Evolutionary conservation across 2,888 invertebrate species (phyloP).

Genomic region (Sturmia bella): DNA sequence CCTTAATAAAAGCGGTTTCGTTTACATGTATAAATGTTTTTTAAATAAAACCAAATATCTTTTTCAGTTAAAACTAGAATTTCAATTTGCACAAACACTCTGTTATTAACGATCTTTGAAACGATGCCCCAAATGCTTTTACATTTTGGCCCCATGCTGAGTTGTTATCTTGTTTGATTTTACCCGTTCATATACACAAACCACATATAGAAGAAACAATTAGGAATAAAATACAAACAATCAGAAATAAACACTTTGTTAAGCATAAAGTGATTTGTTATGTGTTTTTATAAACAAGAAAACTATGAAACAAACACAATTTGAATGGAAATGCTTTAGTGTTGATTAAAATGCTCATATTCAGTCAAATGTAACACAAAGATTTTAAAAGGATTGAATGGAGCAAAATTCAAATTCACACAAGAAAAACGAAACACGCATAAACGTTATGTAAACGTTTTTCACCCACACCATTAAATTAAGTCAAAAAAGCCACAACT

Average conservation of each 20-base stretch:
- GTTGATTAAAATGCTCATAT: conserved; percentile 64
- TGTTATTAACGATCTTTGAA: conserved; percentile 24
- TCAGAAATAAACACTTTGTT: conserved; percentile 41
- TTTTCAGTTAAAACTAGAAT: neutral
- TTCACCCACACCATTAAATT: neutral
- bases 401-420: conserved; percentile 31
- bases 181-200: too few relatives aligned
- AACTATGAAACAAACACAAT: neutral
- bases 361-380: conserved; percentile 60
- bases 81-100: conserved; percentile 35
- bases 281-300: conserved; percentile 1
- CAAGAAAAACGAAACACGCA: neutral
- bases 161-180: neutral
- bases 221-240: conserved; percentile 22
- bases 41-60: neutral
- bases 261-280: conserved; percentile 32
- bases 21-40: too few relatives aligned
- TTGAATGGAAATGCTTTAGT: conserved; percentile 49
- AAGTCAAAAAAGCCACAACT: too few relatives aligned
- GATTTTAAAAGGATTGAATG: conserved; percentile 62
- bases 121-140: conserved; percentile 21
- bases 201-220: conserved; percentile 33
- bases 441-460: neutral
- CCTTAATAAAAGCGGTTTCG: too few relatives aligned
- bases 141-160: neutral